phyloP scores from a whole-genome alignment of 2,797 vertebrate genomes.

The Syndactyla subalaris region DNA sequence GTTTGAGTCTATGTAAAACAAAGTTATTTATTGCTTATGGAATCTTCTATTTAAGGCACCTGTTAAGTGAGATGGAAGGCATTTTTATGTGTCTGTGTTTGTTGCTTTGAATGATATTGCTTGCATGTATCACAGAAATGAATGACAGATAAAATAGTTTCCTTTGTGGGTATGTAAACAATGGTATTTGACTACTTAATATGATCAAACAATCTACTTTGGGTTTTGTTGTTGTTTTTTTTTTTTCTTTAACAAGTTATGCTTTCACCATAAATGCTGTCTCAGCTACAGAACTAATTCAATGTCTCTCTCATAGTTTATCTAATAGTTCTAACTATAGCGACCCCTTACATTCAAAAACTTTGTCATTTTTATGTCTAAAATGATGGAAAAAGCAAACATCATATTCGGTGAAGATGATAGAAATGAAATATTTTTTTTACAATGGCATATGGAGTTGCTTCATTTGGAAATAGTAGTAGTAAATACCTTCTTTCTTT shows the following conservation, averaged over 20 bases:
- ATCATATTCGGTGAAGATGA: background rate
- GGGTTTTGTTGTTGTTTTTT: background rate
- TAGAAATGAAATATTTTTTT: background rate
- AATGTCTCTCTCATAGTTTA: background rate
- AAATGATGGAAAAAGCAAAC: background rate
- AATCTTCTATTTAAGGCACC: background rate
- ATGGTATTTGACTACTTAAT: background rate
- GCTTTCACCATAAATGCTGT: background rate
- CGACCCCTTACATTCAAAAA: background rate
- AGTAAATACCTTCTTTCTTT: background rate
- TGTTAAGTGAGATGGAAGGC: background rate
- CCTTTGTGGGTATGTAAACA: background rate
- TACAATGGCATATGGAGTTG: background rate
- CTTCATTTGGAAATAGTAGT: background rate
- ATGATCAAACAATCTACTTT: background rate
- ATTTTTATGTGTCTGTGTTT: background rate
- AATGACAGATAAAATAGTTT: background rate
- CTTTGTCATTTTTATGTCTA: background rate
- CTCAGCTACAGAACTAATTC: background rate
- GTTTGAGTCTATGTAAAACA: background rate
- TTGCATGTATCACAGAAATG: background rate
- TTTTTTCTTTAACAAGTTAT: background rate
- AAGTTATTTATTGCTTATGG: background rate
- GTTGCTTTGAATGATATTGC: background rate
- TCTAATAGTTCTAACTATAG: background rate